These are phyloP conservation scores for Sebastes alutus DNA, from an alignment of 2,797 vertebrate species.

Conservation along the genomic window DNA sequence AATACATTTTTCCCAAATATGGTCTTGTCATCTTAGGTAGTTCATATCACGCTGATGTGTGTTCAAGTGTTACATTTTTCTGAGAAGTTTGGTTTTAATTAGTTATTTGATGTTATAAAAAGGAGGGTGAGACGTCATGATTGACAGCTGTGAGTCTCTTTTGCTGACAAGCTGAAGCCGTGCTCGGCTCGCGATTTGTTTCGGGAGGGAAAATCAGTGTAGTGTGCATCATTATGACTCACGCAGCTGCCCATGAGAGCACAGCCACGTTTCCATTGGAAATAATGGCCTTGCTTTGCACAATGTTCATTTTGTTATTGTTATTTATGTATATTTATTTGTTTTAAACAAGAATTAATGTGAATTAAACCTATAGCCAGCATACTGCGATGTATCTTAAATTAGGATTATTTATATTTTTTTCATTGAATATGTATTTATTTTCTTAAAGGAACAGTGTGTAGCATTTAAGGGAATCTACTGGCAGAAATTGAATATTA, in stretches of 20 bases:
- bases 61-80: no score
- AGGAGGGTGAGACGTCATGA: no score
- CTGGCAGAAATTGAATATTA: neutral
- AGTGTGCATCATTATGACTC: neutral
- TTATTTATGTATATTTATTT: neutral
- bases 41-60: no score
- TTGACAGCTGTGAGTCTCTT: no score
- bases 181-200: no score
- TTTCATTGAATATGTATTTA: conserved; percentile 9
- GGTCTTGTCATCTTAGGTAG: no score
- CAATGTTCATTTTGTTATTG: neutral
- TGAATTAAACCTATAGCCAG: neutral
- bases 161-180: no score
- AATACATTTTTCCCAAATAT: no score
- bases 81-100: no score
- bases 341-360: neutral
- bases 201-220: neutral
- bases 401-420: neutral
- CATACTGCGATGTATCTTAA: neutral
- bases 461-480: neutral
- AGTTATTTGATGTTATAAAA: no score
- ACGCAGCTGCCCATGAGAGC: neutral
- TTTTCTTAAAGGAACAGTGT: neutral
- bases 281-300: neutral
- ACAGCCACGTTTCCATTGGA: neutral